phyloP scores from a whole-genome alignment of 2,113 vertebrate genomes.

The Shinisaurus crocodilurus region DNA sequence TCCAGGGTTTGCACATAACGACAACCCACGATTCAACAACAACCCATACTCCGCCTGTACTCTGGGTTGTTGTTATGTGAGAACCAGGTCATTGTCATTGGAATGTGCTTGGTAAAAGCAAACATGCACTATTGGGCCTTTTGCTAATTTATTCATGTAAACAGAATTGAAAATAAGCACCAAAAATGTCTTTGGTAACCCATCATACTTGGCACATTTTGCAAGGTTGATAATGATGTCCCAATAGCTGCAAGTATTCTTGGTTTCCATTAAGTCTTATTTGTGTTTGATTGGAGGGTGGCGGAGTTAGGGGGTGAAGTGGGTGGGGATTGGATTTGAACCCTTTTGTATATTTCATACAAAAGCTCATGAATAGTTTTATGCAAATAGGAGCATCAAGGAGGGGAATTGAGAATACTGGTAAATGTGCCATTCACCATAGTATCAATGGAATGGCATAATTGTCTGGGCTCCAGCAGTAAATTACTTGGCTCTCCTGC shows the following conservation, averaged over 20 bases:
- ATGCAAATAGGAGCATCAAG: slow-evolving; percentile 31
- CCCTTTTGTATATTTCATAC: slow-evolving; percentile 45
- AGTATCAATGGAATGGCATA: neutral
- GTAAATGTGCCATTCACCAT: slow-evolving; percentile 19
- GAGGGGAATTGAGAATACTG: slow-evolving; percentile 40
- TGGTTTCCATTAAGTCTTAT: slow-evolving; percentile 52
- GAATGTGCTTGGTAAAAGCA: slow-evolving; percentile 35
- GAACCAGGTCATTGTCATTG: slow-evolving; percentile 14
- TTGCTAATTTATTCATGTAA: slow-evolving; percentile 61
- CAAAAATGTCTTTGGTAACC: neutral
- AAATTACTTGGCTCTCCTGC: slow-evolving; percentile 20
- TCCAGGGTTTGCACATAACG: too few species aligned
- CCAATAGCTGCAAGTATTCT: slow-evolving; percentile 30
- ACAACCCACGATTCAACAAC: too few species aligned
- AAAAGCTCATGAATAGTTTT: slow-evolving; percentile 51
- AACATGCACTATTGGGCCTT: slow-evolving; percentile 42
- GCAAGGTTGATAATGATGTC: slow-evolving; percentile 41
- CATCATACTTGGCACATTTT: slow-evolving; percentile 35
- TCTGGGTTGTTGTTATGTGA: too few species aligned
- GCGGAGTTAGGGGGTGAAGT: slow-evolving; percentile 3
- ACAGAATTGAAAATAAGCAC: slow-evolving; percentile 20
- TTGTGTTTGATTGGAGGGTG: slow-evolving; percentile 37
- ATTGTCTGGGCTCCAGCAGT: slow-evolving; percentile 17
- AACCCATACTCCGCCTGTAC: too few species aligned
- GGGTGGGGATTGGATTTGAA: slow-evolving; percentile 38